phyloP scores from a whole-genome alignment of 2,797 vertebrate genomes.

The Ara ararauna region DNA sequence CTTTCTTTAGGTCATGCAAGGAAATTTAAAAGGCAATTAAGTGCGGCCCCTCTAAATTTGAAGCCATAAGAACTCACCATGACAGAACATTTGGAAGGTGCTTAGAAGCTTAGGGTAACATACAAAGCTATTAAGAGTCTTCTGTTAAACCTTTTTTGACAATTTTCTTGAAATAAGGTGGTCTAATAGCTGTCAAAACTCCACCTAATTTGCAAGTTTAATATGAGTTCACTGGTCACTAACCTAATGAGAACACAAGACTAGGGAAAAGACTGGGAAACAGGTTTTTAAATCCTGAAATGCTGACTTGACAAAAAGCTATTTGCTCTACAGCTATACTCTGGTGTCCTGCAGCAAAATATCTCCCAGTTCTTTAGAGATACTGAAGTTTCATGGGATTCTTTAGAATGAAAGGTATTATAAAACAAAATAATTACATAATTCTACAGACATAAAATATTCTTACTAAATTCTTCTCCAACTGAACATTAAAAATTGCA shows the following conservation, averaged over 20 bases:
- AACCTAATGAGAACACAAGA: neutral
- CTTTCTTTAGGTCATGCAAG: neutral
- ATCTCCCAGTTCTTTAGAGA: neutral
- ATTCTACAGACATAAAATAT: conserved; percentile 20
- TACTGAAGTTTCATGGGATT: neutral
- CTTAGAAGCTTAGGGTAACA: neutral
- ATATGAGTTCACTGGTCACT: neutral
- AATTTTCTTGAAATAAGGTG: neutral
- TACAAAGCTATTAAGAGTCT: neutral
- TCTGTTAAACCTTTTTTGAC: neutral
- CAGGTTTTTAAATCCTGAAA: neutral
- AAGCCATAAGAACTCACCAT: neutral
- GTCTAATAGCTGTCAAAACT: neutral
- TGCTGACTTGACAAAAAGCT: neutral
- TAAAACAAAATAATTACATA: conserved; percentile 22
- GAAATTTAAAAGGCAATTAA: neutral
- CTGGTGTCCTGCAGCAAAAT: neutral
- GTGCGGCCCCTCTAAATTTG: neutral
- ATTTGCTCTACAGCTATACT: neutral
- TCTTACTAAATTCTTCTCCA: neutral
- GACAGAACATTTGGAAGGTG: neutral
- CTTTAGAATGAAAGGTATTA: neutral
- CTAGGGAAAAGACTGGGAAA: neutral
- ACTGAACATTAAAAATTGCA: neutral
- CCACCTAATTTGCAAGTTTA: neutral